Conservation (phyloP, 2,888 invertebrate genomes). For the Phlogophora meticulosa region DNA sequence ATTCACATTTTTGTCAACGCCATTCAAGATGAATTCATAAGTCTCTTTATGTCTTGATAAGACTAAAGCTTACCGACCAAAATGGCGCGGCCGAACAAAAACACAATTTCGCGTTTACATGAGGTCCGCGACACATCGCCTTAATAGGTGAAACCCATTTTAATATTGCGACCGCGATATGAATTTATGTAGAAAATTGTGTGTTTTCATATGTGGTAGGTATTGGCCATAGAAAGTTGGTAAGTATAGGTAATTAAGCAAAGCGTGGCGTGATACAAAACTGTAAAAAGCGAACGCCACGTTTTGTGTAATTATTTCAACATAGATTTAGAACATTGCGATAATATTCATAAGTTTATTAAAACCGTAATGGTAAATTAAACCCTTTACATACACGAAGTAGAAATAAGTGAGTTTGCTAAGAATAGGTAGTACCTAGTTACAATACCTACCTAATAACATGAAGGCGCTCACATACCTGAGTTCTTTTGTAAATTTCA, state of each 20-base stretch:
- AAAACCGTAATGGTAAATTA: slow-evolving; percentile 62
- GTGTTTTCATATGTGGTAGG: slow-evolving; percentile 41
- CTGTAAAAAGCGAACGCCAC: slow-evolving; percentile 57
- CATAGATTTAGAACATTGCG: slow-evolving; percentile 67
- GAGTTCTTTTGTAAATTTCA: slow-evolving; percentile 13
- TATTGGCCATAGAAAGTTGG: slow-evolving; percentile 58
- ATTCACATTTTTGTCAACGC: slow-evolving; percentile 91
- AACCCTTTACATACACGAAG: slow-evolving; percentile 33
- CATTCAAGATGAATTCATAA: slow-evolving; percentile 89
- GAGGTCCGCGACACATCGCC: slow-evolving; percentile 73
- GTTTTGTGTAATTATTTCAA: slow-evolving; percentile 71
- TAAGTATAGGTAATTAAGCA: slow-evolving; percentile 62
- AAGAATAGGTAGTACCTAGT: not conserved
- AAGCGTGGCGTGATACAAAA: slow-evolving; percentile 61
- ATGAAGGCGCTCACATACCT: slow-evolving; percentile 21
- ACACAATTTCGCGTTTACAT: slow-evolving; percentile 77
- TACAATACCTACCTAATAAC: not conserved
- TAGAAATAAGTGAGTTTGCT: slow-evolving; percentile 33
- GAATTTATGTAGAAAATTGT: slow-evolving; percentile 60
- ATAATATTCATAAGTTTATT: slow-evolving; percentile 75
- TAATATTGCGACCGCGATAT: slow-evolving; percentile 58
- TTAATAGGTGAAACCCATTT: slow-evolving; percentile 73
- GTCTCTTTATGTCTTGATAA: slow-evolving; percentile 91
- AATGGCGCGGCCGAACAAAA: slow-evolving; percentile 80
- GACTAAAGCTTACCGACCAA: slow-evolving; percentile 88